These are phyloP conservation scores for Caenorhabditis panamensis DNA, from an alignment of 2,888 invertebrate species.

Conservation along the genomic window DNA sequence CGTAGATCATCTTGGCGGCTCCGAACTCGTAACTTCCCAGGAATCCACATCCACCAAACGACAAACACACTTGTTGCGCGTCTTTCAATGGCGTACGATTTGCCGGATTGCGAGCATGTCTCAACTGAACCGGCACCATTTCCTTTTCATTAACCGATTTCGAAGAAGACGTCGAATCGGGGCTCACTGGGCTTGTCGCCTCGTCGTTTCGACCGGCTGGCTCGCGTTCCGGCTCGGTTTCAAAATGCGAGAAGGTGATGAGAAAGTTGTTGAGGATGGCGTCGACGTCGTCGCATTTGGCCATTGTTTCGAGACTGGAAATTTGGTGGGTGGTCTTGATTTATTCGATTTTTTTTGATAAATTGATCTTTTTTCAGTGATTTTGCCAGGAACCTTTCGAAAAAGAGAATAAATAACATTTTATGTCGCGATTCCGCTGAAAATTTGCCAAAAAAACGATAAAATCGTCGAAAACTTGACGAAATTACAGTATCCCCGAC, in stretches of 20 bases:
- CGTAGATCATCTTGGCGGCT: constrained; percentile 74
- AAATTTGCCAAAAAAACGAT: too few species aligned
- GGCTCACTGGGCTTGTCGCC: not conserved
- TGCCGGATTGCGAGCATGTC: constrained; percentile 33
- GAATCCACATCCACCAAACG: constrained; percentile 78
- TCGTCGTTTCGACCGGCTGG: constrained; percentile 27
- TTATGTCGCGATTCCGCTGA: not conserved
- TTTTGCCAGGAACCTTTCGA: too few species aligned
- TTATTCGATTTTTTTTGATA: too few species aligned
- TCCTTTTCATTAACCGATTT: not conserved
- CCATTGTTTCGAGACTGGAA: constrained; percentile 21
- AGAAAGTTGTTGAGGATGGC: constrained; percentile 28
- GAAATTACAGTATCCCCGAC: too few species aligned
- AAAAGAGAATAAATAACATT: too few species aligned
- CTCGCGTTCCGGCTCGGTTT: not conserved
- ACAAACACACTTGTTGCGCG: constrained; percentile 64
- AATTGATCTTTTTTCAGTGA: too few species aligned
- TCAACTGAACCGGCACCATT: constrained; percentile 6
- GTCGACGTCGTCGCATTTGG: not conserved
- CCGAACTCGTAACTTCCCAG: constrained; percentile 79
- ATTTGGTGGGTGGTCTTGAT: not conserved
- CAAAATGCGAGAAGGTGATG: constrained; percentile 24
- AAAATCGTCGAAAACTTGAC: too few species aligned
- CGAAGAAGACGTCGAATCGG: constrained; percentile 18
- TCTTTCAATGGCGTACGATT: constrained; percentile 48